Percentiles rank a stretch among this genome's conserved stretches.
phyloP scores from a whole-genome alignment of 1,140 invertebrate genomes.

The Vanessa atalanta region DNA sequence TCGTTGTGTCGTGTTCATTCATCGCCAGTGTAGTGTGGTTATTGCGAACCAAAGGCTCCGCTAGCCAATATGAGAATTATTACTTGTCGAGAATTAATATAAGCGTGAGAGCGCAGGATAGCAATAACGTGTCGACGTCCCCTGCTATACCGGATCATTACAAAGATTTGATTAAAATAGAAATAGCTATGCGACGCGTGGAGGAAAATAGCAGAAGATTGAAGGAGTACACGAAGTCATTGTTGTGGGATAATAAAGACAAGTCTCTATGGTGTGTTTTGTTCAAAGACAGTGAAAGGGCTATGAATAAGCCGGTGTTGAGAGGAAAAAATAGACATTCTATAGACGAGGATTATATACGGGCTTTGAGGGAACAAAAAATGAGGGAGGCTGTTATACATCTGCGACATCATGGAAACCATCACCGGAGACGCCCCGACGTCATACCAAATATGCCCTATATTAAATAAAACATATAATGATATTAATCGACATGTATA shows the following conservation, averaged over 20 bases:
- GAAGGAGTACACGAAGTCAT: slow-evolving; percentile 77
- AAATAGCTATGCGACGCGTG: slow-evolving; percentile 77
- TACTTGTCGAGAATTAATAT: slow-evolving; percentile 80
- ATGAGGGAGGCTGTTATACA: slow-evolving; percentile 68
- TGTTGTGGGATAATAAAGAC: slow-evolving; percentile 80
- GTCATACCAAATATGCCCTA: slow-evolving; percentile 60
- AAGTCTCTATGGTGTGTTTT: slow-evolving; percentile 80
- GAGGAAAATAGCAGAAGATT: slow-evolving; percentile 79
- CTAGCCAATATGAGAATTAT: slow-evolving; percentile 77
- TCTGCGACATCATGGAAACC: slow-evolving; percentile 67
- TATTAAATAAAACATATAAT: slow-evolving; percentile 58
- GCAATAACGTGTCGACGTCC: slow-evolving; percentile 58
- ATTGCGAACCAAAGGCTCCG: slow-evolving; percentile 58
- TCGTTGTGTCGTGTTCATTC: slow-evolving; percentile 70
- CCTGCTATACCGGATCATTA: slow-evolving; percentile 73
- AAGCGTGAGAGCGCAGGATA: slow-evolving; percentile 59
- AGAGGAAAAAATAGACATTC: slow-evolving; percentile 57
- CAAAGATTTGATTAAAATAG: slow-evolving; percentile 80
- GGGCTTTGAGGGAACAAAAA: slow-evolving; percentile 67
- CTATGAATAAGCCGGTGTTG: slow-evolving; percentile 50
- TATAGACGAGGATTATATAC: slow-evolving; percentile 69
- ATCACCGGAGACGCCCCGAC: slow-evolving; percentile 66
- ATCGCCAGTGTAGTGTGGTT: slow-evolving; percentile 76
- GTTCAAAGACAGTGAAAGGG: slow-evolving; percentile 76
- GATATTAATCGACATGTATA: slow-evolving; percentile 37